Conservation (phyloP, 1,140 invertebrate species). For the Drosophila willistoni region DNA sequence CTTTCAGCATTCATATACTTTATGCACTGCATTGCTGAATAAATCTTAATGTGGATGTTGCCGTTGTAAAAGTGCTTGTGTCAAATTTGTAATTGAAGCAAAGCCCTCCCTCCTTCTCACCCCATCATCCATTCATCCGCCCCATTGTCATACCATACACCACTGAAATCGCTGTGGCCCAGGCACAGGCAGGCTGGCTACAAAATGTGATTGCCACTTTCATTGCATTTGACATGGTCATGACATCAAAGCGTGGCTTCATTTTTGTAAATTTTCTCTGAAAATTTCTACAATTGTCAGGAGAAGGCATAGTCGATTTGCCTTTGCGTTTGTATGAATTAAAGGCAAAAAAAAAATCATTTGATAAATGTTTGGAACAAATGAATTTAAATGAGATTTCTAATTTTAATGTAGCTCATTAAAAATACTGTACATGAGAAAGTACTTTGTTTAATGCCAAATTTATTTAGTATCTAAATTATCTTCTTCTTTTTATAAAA, state of each 20-base stretch:
- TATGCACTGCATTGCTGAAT: conserved; percentile 46
- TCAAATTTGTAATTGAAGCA: conserved; percentile 76
- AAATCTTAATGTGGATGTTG: conserved; percentile 40
- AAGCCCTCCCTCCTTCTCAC: neutral
- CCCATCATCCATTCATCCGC: conserved; percentile 3
- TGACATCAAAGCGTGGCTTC: conserved; percentile 60
- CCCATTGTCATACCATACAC: conserved; percentile 12
- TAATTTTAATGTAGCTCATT: no score
- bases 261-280: conserved; percentile 35
- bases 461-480: no score
- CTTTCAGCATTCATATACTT: conserved; percentile 40
- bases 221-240: conserved; percentile 71
- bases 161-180: conserved; percentile 18
- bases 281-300: neutral
- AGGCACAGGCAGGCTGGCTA: conserved; percentile 37
- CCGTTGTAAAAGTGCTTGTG: conserved; percentile 54
- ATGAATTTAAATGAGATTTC: no score
- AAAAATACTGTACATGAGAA: no score
- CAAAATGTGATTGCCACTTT: conserved; percentile 65
- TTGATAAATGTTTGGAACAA: no score
- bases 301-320: neutral
- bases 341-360: no score
- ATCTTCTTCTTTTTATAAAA: no score
- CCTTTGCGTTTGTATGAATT: neutral
- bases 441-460: no score